These are phyloP conservation scores for Mesoligia furuncula DNA, from an alignment of 2,888 invertebrate genomes.

Conservation along the genomic window DNA sequence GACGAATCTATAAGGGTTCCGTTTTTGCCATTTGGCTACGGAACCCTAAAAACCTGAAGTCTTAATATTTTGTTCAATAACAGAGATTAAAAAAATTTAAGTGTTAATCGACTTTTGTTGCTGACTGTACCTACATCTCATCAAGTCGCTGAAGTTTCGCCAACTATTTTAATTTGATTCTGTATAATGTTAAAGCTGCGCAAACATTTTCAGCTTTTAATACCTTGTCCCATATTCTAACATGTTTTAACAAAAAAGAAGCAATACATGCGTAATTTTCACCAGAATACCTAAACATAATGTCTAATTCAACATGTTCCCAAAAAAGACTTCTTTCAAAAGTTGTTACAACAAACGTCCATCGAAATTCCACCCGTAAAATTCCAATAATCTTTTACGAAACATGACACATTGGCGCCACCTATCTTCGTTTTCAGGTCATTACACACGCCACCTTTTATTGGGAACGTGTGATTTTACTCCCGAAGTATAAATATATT, in stretches of 20 bases:
- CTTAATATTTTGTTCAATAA: too few relatives aligned
- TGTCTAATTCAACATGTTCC: not conserved
- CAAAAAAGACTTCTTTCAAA: slow-evolving; percentile 14
- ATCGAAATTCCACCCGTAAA: slow-evolving; percentile 7
- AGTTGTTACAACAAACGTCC: slow-evolving; percentile 21
- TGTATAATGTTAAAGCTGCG: not conserved
- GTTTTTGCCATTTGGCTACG: too few relatives aligned
- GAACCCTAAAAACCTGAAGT: too few relatives aligned
- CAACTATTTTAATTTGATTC: too few relatives aligned
- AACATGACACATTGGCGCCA: slow-evolving; percentile 43
- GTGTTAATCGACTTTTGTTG: too few relatives aligned
- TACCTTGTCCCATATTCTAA: not conserved
- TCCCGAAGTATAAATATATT: slow-evolving; percentile 6
- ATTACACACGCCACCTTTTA: slow-evolving; percentile 41
- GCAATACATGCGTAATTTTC: not conserved
- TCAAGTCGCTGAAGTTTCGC: not conserved
- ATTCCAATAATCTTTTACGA: slow-evolving; percentile 9
- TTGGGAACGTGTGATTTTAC: slow-evolving; percentile 33
- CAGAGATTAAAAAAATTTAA: too few relatives aligned
- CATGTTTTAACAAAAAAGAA: not conserved
- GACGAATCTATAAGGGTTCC: too few relatives aligned
- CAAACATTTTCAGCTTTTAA: not conserved
- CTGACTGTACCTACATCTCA: not conserved
- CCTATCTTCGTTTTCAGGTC: slow-evolving; percentile 48
- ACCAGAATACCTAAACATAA: not conserved